Base-by-base conservation (phyloP, 2,888 invertebrate species). In the Aspidiotus rigidus region DNA sequence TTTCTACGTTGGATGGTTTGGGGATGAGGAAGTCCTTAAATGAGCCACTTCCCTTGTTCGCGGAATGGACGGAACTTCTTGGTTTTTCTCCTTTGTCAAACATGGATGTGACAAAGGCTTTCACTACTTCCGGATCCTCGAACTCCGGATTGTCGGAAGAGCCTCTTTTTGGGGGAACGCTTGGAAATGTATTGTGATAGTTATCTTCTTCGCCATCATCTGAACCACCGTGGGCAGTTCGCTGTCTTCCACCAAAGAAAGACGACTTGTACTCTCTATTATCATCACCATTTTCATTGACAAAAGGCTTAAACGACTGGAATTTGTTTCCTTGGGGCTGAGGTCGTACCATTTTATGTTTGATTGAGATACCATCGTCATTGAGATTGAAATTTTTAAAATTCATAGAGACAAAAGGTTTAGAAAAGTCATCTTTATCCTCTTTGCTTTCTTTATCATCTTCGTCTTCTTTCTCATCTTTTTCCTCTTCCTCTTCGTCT, bases 331-430 rank as follows among this genome's bases (percentile, higher is more conserved):
- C 10, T 2, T 15, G 17, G 28, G 17, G 28, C 13, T 10, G 9
- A 17, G 59, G 39, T 17, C 39, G 59, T 2, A 17, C 13, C 59
- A 63, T 40, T 56, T 69, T 40, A 15, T 69, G 61, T 44, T 62
- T 53, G 49, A 69, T 41, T 6, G 69, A 62, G 41, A 62, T 28
- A 2, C 63, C 69, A 17, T 69, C 57, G 49, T 62, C 69, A 28
- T 69, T 56, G 7, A 41, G 11, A 7, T 17, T 44, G 10, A 41
- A 44, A 41, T n/a, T 42, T 15, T 62, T 61, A 41, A 69, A 69
- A 57, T 62, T 69, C 49, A 69, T 17, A 17, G 69, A 56, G 11
- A 69, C 62, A 42, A 69, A 69, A 13, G 69, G 56, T 63, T 69
- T 69, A 7, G 69, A 56, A 7, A 59, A 44, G 7, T 13, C n/a